Percentiles rank a stretch among this genome's conserved stretches.
phyloP scores from a whole-genome alignment of 2,797 vertebrate species.

The Macropus fuliginosus region DNA sequence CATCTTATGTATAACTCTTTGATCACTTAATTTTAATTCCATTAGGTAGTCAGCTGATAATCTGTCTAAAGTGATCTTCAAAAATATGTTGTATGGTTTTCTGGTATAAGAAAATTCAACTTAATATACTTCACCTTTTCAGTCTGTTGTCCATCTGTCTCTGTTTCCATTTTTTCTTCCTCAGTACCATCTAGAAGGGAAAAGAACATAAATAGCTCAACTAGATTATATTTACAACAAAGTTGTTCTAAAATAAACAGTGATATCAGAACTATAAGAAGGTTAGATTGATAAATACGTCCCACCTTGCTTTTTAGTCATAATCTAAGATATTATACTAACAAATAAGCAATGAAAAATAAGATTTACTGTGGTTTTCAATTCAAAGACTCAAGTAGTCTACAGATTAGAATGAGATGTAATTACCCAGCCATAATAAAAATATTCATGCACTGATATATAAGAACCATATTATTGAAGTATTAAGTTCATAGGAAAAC shows the following conservation, averaged over 20 bases:
- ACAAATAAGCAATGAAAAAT: background rate
- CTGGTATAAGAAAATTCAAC: background rate
- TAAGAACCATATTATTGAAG: background rate
- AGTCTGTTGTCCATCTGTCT: slow-evolving; percentile 90
- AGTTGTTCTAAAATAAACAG: background rate
- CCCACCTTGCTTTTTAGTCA: background rate
- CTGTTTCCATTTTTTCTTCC: slow-evolving; percentile 94
- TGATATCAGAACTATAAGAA: background rate
- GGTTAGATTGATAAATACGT: too few species aligned
- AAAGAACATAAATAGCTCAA: slow-evolving; percentile 36
- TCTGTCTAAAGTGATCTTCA: background rate
- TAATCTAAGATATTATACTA: background rate
- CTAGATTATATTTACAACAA: background rate
- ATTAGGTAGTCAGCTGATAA: background rate
- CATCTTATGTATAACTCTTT: background rate
- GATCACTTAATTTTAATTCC: background rate
- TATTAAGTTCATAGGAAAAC: background rate
- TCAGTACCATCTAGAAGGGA: slow-evolving; percentile 89
- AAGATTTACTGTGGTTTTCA: background rate
- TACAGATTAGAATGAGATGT: background rate
- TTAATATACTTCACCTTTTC: slow-evolving; percentile 90
- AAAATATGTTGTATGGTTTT: background rate
- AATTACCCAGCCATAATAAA: background rate
- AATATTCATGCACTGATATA: background rate
- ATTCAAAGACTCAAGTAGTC: background rate